Evolutionary conservation across 2,797 vertebrate species (phyloP).

Genomic region (Antrozous pallidus): DNA sequence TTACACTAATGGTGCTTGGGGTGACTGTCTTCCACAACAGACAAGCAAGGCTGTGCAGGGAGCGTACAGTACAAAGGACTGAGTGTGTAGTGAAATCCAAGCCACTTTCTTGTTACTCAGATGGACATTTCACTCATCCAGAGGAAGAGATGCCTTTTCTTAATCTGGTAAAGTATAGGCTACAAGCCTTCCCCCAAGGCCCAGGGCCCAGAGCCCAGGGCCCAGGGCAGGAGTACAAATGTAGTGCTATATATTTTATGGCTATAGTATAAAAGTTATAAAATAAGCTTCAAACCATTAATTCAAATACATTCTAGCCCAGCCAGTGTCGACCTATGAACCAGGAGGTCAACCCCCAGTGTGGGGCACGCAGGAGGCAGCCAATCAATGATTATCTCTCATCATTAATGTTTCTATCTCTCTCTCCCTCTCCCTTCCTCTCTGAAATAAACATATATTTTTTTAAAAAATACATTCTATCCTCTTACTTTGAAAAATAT

Average conservation of each 20-base stretch:
- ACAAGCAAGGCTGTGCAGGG: background rate
- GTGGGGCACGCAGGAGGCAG: no score
- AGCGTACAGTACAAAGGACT: background rate
- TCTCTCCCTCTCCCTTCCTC: no score
- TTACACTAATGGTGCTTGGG: background rate
- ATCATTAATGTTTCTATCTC: no score
- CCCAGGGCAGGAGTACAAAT: background rate
- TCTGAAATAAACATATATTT: no score
- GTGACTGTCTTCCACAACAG: background rate
- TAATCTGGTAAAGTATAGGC: background rate
- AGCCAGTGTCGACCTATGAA: no score
- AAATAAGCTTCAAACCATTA: background rate
- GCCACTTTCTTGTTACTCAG: background rate
- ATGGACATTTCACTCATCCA: background rate
- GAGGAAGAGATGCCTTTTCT: background rate
- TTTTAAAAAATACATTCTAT: background rate
- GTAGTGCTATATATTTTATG: background rate
- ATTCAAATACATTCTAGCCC: background rate
- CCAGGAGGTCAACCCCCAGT: no score
- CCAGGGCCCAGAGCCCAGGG: no score
- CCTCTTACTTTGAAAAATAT: background rate
- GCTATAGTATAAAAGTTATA: background rate
- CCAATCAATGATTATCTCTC: no score
- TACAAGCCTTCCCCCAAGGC: no score
- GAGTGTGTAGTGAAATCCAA: background rate